These are phyloP conservation scores for Rhyacophila evoluta DNA, from an alignment of 2,888 invertebrate species.

Conservation along the genomic window DNA sequence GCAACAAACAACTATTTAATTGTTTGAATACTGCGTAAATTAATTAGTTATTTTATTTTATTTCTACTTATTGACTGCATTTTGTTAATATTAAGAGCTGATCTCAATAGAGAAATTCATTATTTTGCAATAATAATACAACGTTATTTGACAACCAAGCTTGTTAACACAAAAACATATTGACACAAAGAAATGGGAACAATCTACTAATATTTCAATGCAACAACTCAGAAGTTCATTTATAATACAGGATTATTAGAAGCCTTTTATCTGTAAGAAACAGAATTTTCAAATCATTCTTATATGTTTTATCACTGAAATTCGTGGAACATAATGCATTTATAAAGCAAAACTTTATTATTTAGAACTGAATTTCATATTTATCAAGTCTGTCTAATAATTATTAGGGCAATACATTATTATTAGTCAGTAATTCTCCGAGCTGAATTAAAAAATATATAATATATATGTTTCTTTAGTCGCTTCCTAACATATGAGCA, in stretches of 20 bases:
- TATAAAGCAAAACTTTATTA: slow-evolving; percentile 25
- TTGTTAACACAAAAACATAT: background rate
- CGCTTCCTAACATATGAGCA: slow-evolving; percentile 37
- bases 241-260: background rate
- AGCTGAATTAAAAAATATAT: slow-evolving; percentile 53
- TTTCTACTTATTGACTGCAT: slow-evolving; percentile 68
- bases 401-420: slow-evolving; percentile 44
- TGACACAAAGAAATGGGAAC: background rate
- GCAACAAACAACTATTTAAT: background rate
- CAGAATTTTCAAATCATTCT: too few species aligned
- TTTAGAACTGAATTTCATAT: background rate
- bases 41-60: slow-evolving; percentile 29
- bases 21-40: slow-evolving; percentile 1
- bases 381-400: slow-evolving; percentile 25
- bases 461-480: slow-evolving; percentile 46
- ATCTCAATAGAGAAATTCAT: background rate
- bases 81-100: slow-evolving; percentile 59
- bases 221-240: background rate
- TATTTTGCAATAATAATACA: background rate
- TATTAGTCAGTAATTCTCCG: slow-evolving; percentile 23
- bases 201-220: background rate
- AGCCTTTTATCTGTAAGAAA: too few species aligned
- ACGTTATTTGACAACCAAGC: background rate
- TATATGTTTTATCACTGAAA: background rate
- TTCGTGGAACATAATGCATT: background rate